A percentile compares a stretch with the other conserved stretches of the same genome.
Evolutionary conservation across 1,140 invertebrate genomes (phyloP).

Genomic region (Physella acuta): DNA sequence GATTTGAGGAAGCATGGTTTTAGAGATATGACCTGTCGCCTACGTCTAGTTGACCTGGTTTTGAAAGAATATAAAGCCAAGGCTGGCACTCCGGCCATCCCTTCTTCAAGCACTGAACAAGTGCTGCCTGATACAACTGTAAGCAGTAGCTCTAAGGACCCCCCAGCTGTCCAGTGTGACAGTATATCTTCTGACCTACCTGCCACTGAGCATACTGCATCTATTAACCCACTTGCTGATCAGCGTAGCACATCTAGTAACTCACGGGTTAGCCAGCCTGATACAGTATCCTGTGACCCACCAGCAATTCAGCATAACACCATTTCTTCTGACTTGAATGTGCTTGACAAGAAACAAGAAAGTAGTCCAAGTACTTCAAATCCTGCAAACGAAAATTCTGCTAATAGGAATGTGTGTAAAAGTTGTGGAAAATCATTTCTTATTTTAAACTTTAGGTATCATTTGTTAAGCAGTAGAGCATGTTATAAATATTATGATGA

Average conservation of each 20-base stretch:
- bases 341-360: not conserved
- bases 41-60: slow-evolving; percentile 11
- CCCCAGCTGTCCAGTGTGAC: not conserved
- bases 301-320: not conserved
- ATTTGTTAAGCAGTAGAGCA: not conserved
- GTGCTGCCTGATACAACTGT: not conserved
- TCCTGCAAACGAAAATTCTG: not conserved
- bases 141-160: not conserved
- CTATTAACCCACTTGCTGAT: not conserved
- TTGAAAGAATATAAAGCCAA: not conserved
- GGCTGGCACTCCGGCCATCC: not conserved
- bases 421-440: not conserved
- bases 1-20: slow-evolving; percentile 16
- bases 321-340: not conserved
- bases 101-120: not conserved
- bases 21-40: slow-evolving; percentile 13
- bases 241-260: not conserved
- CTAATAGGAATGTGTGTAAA: not conserved
- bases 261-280: too few species aligned
- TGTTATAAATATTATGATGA: not conserved
- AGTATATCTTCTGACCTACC: too few species aligned
- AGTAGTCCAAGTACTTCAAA: not conserved
- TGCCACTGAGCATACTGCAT: not conserved
- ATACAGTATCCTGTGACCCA: not conserved
- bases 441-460: too few species aligned